phyloP scores from a whole-genome alignment of 1,140 invertebrate species.

The Wasmannia auropunctata region DNA sequence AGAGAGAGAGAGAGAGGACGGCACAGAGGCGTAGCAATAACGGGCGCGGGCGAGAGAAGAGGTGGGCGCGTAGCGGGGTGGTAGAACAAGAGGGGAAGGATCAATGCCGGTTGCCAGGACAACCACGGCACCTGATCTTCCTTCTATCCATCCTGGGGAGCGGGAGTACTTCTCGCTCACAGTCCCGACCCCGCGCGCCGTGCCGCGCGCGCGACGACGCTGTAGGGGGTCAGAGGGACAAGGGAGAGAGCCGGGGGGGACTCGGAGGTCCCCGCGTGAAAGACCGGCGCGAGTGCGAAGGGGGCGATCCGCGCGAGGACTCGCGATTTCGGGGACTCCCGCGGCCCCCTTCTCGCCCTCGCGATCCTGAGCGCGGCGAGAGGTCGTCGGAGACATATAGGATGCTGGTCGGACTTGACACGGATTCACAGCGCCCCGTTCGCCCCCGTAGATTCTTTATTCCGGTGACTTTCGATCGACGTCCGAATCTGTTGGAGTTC shows the following conservation, averaged over 20 bases:
- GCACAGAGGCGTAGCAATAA: slow-evolving; percentile 62
- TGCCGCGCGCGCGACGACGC: too few relatives aligned
- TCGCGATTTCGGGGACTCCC: background rate
- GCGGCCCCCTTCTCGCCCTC: background rate
- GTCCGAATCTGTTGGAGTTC: background rate
- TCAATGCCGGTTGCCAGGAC: slow-evolving; percentile 84
- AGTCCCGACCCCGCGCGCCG: slow-evolving; percentile 58
- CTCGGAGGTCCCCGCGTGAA: slow-evolving; percentile 17
- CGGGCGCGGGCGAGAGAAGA: slow-evolving; percentile 56
- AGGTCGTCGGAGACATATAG: too few relatives aligned
- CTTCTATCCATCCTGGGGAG: slow-evolving; percentile 82
- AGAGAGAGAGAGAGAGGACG: slow-evolving; percentile 4
- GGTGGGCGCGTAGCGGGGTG: slow-evolving; percentile 59
- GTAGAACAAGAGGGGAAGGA: slow-evolving; percentile 80
- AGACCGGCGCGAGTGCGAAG: background rate
- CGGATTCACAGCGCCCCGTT: background rate
- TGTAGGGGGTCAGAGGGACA: background rate
- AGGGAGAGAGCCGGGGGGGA: slow-evolving; percentile 2
- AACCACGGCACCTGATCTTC: slow-evolving; percentile 82
- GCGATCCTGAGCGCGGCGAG: background rate
- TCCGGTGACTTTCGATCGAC: background rate
- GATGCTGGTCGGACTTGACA: background rate
- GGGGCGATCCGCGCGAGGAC: background rate
- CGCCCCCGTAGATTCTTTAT: background rate
- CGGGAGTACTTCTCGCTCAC: slow-evolving; percentile 72